Conservation (phyloP, 2,113 vertebrate species). For the Fukomys damarensis region DNA sequence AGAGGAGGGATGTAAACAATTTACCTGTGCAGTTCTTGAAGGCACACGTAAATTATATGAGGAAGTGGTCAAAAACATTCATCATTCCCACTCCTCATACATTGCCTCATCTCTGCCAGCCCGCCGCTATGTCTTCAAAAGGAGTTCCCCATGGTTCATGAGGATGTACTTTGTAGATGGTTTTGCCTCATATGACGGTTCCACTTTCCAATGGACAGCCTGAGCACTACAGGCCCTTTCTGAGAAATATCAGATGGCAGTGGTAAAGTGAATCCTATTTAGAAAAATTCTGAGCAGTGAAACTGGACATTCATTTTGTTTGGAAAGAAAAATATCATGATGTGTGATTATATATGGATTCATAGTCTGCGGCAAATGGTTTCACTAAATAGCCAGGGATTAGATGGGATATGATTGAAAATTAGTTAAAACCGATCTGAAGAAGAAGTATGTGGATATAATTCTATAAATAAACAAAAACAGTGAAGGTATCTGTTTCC, state of each 20-base stretch:
- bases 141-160: neutral
- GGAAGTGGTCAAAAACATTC: neutral
- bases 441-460: no score
- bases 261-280: neutral
- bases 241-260: neutral
- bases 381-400: neutral
- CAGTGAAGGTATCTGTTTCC: neutral
- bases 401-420: neutral
- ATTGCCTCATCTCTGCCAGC: neutral
- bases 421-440: neutral
- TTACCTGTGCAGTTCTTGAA: no score
- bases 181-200: neutral
- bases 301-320: neutral
- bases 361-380: neutral
- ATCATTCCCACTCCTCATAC: neutral
- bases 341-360: neutral
- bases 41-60: neutral
- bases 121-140: neutral
- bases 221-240: neutral
- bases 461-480: neutral
- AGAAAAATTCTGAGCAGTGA: neutral
- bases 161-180: neutral
- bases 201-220: neutral
- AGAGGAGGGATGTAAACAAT: neutral
- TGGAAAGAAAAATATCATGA: neutral